phyloP scores from a whole-genome alignment of 2,113 vertebrate species.

The Pseudopipra pipra region DNA sequence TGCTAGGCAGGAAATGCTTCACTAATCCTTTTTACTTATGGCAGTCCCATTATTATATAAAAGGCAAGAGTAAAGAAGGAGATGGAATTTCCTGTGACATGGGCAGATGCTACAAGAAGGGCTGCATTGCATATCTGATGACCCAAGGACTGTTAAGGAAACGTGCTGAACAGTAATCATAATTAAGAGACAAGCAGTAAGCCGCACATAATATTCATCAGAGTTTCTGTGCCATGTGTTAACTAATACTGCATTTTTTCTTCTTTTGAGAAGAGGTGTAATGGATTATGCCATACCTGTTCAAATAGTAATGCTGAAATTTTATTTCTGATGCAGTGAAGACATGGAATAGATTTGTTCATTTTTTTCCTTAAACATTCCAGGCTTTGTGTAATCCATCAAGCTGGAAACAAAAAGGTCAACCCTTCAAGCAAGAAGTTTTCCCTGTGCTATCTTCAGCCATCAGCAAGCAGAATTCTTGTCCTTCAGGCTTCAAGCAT shows the following conservation, averaged over 20 bases:
- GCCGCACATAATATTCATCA: background rate
- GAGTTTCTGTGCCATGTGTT: background rate
- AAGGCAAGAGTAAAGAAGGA: background rate
- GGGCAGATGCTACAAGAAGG: background rate
- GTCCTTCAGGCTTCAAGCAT: background rate
- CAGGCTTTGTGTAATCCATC: background rate
- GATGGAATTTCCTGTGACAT: background rate
- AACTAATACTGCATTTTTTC: background rate
- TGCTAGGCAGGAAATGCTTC: background rate
- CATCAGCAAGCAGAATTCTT: background rate
- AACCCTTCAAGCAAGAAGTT: background rate
- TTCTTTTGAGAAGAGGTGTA: background rate
- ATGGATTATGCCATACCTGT: background rate
- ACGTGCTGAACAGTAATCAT: background rate
- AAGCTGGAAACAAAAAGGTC: background rate
- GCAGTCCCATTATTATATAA: background rate
- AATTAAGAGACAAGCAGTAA: conserved; percentile 14
- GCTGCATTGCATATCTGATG: background rate
- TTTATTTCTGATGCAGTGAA: background rate
- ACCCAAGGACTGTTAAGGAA: background rate
- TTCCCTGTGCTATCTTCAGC: background rate
- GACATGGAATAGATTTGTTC: background rate
- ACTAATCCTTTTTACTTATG: background rate
- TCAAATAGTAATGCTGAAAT: background rate
- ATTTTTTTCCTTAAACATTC: background rate